Evolutionary conservation across 2,888 invertebrate genomes (phyloP).

Genomic region (Marasmarcha lunaedactyla): DNA sequence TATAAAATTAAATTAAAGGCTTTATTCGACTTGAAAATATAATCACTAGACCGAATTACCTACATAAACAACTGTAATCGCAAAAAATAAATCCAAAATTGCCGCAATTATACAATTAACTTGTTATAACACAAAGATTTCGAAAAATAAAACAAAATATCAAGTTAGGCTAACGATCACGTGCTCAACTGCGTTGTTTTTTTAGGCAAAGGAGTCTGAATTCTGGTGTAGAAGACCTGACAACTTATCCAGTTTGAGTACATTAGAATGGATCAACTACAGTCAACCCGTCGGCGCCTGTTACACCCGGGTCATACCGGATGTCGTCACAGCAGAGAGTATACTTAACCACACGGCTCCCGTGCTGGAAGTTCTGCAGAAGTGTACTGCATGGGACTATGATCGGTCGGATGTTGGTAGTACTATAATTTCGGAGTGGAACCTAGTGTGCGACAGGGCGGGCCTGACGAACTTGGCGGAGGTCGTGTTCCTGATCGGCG

Average conservation of each 20-base stretch:
- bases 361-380: slow-evolving; percentile 41
- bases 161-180: no score
- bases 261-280: slow-evolving; percentile 74
- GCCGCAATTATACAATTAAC: no score
- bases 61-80: no score
- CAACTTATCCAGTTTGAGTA: slow-evolving; percentile 61
- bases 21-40: no score
- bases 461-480: slow-evolving; percentile 79
- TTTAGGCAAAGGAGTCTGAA: slow-evolving; percentile 72
- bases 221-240: slow-evolving; percentile 78
- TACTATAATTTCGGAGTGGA: slow-evolving; percentile 82
- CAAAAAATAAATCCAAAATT: no score
- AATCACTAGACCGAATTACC: no score
- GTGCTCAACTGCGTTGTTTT: no score
- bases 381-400: slow-evolving; percentile 74
- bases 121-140: no score
- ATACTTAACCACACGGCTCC: slow-evolving; percentile 48
- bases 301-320: slow-evolving; percentile 53
- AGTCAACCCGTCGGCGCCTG: slow-evolving; percentile 75
- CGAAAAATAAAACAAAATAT: no score
- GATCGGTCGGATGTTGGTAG: slow-evolving; percentile 68
- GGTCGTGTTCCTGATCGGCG: slow-evolving; percentile 82
- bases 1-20: no score
- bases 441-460: slow-evolving; percentile 79
- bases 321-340: slow-evolving; percentile 38